A percentile compares a stretch with the other conserved stretches of the same genome.
phyloP scores from a whole-genome alignment of 2,113 vertebrate genomes.

The Motacilla tschutschensis region DNA sequence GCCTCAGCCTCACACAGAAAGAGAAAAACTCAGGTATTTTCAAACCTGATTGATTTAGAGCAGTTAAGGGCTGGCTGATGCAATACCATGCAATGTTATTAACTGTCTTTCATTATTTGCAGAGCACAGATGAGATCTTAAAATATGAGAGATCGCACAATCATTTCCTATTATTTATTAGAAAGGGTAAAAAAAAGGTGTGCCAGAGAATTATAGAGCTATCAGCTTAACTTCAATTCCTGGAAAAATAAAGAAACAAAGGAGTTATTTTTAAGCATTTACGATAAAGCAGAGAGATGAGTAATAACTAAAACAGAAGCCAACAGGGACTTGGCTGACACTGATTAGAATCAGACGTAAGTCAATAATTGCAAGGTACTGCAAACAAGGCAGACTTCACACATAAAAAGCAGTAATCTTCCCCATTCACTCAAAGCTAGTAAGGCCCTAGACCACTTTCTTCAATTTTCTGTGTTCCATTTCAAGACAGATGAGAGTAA shows the following conservation, averaged over 20 bases:
- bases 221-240: background rate
- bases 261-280: constrained; percentile 9
- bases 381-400: background rate
- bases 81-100: background rate
- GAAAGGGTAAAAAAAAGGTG: background rate
- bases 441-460: background rate
- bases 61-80: background rate
- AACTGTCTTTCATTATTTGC: background rate
- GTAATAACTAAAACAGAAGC: background rate
- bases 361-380: background rate
- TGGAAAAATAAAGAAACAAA: constrained; percentile 20
- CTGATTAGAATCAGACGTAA: background rate
- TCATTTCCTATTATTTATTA: background rate
- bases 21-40: constrained; percentile 11
- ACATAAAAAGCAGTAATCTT: background rate
- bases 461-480: background rate
- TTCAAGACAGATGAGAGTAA: background rate
- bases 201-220: background rate
- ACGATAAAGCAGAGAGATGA: background rate
- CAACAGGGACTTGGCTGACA: background rate
- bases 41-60: background rate
- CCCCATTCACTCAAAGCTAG: background rate
- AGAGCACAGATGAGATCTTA: background rate
- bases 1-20: background rate
- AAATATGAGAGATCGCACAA: background rate